A percentile compares a stretch with the other conserved stretches of the same genome.
Conservation (phyloP, 2,113 vertebrate species). For the Pachyramphus minor region DNA sequence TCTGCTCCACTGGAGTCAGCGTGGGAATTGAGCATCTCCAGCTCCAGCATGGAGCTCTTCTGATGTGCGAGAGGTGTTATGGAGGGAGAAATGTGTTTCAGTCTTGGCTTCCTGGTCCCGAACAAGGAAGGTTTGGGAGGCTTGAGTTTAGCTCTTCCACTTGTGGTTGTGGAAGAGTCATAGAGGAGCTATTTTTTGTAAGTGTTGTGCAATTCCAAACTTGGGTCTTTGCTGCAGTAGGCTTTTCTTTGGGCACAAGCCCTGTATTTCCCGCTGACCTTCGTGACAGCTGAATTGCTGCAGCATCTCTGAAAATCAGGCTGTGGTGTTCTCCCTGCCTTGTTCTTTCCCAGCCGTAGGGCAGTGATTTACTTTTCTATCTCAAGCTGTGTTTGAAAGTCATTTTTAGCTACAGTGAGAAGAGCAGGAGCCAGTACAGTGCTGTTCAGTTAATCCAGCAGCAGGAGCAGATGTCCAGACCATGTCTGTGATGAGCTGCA, state of each 20-base stretch:
- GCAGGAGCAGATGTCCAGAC: background rate
- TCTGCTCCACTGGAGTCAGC: background rate
- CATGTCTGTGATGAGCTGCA: background rate
- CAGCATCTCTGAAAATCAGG: background rate
- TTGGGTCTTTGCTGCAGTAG: background rate
- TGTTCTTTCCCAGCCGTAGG: background rate
- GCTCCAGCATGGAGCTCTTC: background rate
- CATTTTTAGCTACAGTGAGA: background rate
- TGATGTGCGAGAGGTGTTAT: background rate
- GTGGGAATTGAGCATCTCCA: background rate
- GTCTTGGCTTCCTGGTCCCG: background rate
- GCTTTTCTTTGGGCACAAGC: background rate
- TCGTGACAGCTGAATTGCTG: background rate
- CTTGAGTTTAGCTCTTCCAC: background rate
- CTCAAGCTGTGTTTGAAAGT: constrained; percentile 27
- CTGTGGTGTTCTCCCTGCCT: background rate
- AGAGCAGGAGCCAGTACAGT: background rate
- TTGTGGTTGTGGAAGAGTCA: background rate
- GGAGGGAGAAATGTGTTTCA: background rate
- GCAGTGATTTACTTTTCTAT: constrained; percentile 2
- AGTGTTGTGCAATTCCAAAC: background rate
- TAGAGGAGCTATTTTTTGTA: background rate
- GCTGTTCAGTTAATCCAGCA: background rate
- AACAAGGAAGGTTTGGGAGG: background rate
- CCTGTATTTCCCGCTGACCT: background rate